These are phyloP conservation scores for Mycalesis mineus DNA, from an alignment of 2,888 invertebrate species.

Conservation along the genomic window DNA sequence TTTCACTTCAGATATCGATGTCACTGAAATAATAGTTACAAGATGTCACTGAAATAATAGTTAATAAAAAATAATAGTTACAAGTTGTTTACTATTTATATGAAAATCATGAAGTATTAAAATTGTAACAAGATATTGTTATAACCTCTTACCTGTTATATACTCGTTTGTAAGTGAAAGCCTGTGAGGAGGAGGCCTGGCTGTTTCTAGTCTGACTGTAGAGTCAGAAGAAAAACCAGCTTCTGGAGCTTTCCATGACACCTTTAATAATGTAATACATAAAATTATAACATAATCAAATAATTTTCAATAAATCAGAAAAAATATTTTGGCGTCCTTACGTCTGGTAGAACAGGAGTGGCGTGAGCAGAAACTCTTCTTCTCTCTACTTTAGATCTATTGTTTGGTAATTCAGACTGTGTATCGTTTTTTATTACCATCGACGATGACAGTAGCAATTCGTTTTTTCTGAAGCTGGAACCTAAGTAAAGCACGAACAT, in stretches of 20 bases:
- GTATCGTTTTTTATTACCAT: slow-evolving; percentile 87
- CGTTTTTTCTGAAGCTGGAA: slow-evolving; percentile 75
- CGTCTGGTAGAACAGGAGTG: slow-evolving; percentile 62
- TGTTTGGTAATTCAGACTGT: slow-evolving; percentile 83
- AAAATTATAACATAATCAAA: background rate
- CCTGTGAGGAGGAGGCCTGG: slow-evolving; percentile 62
- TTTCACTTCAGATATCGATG: slow-evolving; percentile 65
- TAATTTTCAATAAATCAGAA: background rate
- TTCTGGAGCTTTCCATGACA: slow-evolving; percentile 72
- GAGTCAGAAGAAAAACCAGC: slow-evolving; percentile 66
- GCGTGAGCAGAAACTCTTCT: slow-evolving; percentile 66
- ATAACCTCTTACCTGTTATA: slow-evolving; percentile 58
- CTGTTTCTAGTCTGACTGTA: slow-evolving; percentile 56
- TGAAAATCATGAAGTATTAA: background rate
- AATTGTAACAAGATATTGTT: background rate
- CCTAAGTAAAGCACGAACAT: slow-evolving; percentile 39
- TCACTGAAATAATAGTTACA: slow-evolving; percentile 41
- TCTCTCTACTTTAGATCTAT: slow-evolving; percentile 55
- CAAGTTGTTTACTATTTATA: background rate
- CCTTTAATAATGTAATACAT: slow-evolving; percentile 38
- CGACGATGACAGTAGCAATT: slow-evolving; percentile 78
- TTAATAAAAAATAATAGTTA: slow-evolving; percentile 10
- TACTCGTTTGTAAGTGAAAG: slow-evolving; percentile 75
- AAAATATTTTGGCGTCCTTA: slow-evolving; percentile 36
- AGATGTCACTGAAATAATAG: slow-evolving; percentile 38